phyloP scores from a whole-genome alignment of 2,113 vertebrate genomes.

The Nyctereutes procyonoides region DNA sequence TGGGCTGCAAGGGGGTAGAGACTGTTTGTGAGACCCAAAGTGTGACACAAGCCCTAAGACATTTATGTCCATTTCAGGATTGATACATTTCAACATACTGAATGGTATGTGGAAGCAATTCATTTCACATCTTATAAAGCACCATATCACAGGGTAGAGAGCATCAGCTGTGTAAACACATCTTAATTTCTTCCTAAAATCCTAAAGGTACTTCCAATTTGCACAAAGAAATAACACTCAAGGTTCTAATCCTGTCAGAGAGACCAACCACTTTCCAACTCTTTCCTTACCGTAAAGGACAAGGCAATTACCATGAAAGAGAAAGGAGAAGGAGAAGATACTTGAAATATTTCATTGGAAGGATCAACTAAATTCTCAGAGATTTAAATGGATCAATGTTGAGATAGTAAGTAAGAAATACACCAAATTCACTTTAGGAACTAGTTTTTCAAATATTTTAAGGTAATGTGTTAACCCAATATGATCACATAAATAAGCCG shows the following conservation, averaged over 20 bases:
- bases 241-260: background rate
- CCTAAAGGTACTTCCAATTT: background rate
- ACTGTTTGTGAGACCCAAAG: background rate
- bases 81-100: background rate
- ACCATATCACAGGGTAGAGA: background rate
- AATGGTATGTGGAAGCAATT: background rate
- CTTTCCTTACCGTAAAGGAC: background rate
- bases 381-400: background rate
- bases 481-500: background rate
- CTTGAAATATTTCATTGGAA: background rate
- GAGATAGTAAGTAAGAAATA: slow-evolving; percentile 2
- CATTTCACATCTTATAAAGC: background rate
- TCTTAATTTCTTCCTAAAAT: slow-evolving; percentile 17
- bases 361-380: background rate
- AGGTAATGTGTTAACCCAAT: background rate
- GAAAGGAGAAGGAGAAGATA: background rate
- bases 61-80: background rate
- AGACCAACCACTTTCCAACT: background rate
- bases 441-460: slow-evolving; percentile 40
- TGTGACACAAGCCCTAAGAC: background rate
- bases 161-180: background rate
- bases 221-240: background rate
- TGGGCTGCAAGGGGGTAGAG: background rate
- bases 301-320: background rate
- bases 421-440: background rate